phyloP scores from a whole-genome alignment of 2,888 invertebrate species.

The Alloscopus bannaensis region DNA sequence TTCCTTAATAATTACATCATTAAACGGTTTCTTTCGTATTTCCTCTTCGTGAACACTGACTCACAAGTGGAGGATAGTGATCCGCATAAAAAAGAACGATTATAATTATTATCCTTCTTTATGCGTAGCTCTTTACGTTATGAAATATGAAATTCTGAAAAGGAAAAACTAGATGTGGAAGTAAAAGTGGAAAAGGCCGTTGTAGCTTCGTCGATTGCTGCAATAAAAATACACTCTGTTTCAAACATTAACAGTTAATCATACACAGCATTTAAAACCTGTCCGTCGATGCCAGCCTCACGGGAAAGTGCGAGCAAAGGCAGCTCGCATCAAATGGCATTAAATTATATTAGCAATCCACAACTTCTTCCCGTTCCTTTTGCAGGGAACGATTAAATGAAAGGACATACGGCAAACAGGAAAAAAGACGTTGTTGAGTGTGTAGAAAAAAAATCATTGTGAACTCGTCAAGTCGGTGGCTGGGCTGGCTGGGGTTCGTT shows the following conservation, averaged over 20 bases:
- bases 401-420: slow-evolving; percentile 27
- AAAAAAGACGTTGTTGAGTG: slow-evolving; percentile 12
- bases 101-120: no score
- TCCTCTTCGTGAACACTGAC: no score
- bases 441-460: background rate
- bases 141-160: no score
- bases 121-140: no score
- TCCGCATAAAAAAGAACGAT: no score
- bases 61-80: no score
- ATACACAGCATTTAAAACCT: slow-evolving; percentile 25
- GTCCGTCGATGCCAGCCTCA: background rate
- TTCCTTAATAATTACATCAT: no score
- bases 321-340: background rate
- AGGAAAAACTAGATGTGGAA: no score
- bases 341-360: background rate
- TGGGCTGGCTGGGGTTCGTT: background rate
- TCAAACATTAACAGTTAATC: slow-evolving; percentile 33
- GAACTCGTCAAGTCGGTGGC: slow-evolving; percentile 22
- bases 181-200: no score
- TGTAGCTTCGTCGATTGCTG: no score
- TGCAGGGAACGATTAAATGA: slow-evolving; percentile 1
- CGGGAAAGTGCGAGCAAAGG: slow-evolving; percentile 10
- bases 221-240: no score
- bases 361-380: background rate
- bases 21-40: no score